Conservation (phyloP, 2,888 invertebrate genomes). For the Sphaerophoria rueppellii region DNA sequence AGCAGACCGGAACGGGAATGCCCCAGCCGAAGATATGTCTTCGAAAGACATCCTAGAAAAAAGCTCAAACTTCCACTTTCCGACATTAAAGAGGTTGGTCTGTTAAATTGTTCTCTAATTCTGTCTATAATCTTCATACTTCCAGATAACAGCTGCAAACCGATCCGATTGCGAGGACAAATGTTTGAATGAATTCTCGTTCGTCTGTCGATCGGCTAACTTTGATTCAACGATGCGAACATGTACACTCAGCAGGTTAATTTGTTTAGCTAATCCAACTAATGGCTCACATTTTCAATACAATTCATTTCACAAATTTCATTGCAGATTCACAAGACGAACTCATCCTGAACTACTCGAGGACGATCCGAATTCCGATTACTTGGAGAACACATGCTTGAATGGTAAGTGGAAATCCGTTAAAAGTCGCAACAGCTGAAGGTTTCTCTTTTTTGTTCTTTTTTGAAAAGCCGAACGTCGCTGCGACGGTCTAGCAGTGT, state of each 20-base stretch:
- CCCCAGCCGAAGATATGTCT: slow-evolving; percentile 93
- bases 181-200: slow-evolving; percentile 93
- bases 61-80: slow-evolving; percentile 91
- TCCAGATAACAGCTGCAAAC: slow-evolving; percentile 87
- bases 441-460: too few species aligned
- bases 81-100: slow-evolving; percentile 89
- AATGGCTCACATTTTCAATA: not conserved
- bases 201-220: slow-evolving; percentile 93
- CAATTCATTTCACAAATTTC: not conserved
- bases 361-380: slow-evolving; percentile 94
- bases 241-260: slow-evolving; percentile 88
- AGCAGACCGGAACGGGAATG: slow-evolving; percentile 94
- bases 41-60: slow-evolving; percentile 93
- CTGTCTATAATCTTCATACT: not conserved
- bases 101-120: too few species aligned
- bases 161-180: slow-evolving; percentile 95
- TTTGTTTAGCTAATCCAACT: slow-evolving; percentile 9
- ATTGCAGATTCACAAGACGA: slow-evolving; percentile 88
- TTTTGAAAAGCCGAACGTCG: slow-evolving; percentile 90
- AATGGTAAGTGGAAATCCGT: slow-evolving; percentile 85
- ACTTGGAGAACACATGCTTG: slow-evolving; percentile 94
- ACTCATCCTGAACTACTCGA: slow-evolving; percentile 93
- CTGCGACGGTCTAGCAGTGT: slow-evolving; percentile 93
- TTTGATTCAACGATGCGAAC: slow-evolving; percentile 90
- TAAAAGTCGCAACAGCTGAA: not conserved